Conservation (phyloP, 2,888 invertebrate genomes). For the Plagiodera versicolora region DNA sequence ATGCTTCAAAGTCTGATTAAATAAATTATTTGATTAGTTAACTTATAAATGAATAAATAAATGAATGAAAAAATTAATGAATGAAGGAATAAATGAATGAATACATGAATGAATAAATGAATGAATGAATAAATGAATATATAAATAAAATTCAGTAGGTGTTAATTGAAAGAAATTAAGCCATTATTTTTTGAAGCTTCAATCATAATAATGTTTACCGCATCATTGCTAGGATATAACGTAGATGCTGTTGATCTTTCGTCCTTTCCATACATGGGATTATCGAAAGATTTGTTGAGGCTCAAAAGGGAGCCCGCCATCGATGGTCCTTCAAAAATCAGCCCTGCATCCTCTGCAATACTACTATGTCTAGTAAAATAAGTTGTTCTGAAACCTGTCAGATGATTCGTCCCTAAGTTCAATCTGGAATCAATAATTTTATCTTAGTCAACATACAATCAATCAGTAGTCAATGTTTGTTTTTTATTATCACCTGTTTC, state of each 20-base stretch:
- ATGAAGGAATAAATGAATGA: no score
- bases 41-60: no score
- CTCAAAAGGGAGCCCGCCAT: conserved; percentile 40
- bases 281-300: conserved; percentile 44
- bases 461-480: not conserved
- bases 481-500: conserved; percentile 5
- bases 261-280: conserved; percentile 42
- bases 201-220: conserved; percentile 8
- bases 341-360: conserved; percentile 38
- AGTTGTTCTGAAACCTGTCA: conserved; percentile 23
- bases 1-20: no score
- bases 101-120: no score
- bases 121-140: no score
- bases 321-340: conserved; percentile 38
- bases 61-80: no score
- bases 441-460: no score
- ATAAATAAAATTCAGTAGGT: no score
- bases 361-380: conserved; percentile 42
- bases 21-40: no score
- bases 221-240: conserved; percentile 15
- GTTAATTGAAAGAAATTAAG: no score
- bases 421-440: conserved; percentile 5
- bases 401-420: conserved; percentile 17
- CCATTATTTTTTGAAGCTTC: no score
- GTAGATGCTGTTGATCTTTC: conserved; percentile 17